Base-by-base conservation (phyloP, 2,797 vertebrate species). In the Pangasius larnaudii region DNA sequence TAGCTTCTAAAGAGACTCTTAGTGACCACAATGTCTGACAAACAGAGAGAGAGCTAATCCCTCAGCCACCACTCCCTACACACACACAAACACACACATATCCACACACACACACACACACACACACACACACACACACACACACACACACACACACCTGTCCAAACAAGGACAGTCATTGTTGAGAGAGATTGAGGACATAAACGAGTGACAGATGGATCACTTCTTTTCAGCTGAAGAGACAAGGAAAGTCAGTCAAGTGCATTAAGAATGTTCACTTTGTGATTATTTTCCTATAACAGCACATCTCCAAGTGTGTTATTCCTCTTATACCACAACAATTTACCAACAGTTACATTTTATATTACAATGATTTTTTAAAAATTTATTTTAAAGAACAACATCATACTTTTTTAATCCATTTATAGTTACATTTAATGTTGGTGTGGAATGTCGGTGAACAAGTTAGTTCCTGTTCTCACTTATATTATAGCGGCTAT, bases 71-170 rank as follows among this genome's bases (percentile, higher is more conserved):
- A 39, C 88, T 90, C 88, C 77, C 90, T 82, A 65, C 77, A 56
- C 51, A 53, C 72, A 30, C 75, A 61, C 85, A 30, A n/a, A 46
- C 36, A 39, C 36, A 39, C 36, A 39, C 36, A 39, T 36, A n/a
- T n/a, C n/a, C 75, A 56, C 51, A 53, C 63, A 30, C 75, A 61
- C 85, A 30, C 51, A 46, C 36, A 39, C 36, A 39, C 36, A 39
- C 36, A 39, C 2, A 93, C 95, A 46, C 51, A 75, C 85, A 61
- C 72, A 30, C 63, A 46, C 86, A 78, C 85, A 91, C 85, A 93
- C 87, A 93, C 95, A 42, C 53, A 81, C 86, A 84, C 86, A 91
- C 85, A 93, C 88, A 93, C 96, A 96, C 95, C 95, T 96, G 95
- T 94, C 91, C 93, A 96, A 96, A 96, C 94, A 96, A 30, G 49